Conservation (phyloP, 2,888 invertebrate genomes). For the Eristalis intricaria region DNA sequence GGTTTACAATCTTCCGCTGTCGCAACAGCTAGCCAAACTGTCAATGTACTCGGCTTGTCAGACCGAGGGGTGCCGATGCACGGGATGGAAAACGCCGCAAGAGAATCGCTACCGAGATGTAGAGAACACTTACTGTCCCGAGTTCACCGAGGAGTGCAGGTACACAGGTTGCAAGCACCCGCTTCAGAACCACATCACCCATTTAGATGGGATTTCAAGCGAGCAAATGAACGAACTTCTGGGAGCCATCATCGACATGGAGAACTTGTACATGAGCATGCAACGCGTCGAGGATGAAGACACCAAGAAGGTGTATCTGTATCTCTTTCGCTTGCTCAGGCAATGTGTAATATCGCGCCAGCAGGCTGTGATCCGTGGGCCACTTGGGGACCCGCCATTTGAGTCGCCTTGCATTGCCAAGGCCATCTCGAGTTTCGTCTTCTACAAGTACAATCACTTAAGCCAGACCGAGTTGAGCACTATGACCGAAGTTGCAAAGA, state of each 20-base stretch:
- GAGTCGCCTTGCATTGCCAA: conserved; percentile 94
- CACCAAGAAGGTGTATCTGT: conserved; percentile 93
- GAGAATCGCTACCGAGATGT: conserved; percentile 83
- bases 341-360: conserved; percentile 91
- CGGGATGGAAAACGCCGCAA: conserved; percentile 92
- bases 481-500: conserved; percentile 92
- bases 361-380: conserved; percentile 89
- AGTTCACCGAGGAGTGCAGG: conserved; percentile 90
- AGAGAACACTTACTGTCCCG: conserved; percentile 82
- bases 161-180: conserved; percentile 87
- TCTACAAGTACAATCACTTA: conserved; percentile 84
- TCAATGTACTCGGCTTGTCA: conserved; percentile 75
- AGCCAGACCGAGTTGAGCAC: conserved; percentile 84
- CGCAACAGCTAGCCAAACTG: conserved; percentile 74
- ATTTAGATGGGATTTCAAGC: conserved; percentile 87
- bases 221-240: conserved; percentile 91
- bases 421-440: conserved; percentile 93
- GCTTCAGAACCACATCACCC: conserved; percentile 90
- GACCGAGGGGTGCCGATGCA: conserved; percentile 86
- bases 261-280: conserved; percentile 94
- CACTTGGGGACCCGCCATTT: conserved; percentile 93
- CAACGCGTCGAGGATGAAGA: conserved; percentile 93
- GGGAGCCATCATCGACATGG: conserved; percentile 94
- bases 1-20: conserved; percentile 73
- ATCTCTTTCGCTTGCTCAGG: conserved; percentile 89